phyloP scores from a whole-genome alignment of 2,113 vertebrate species.

The Oreochromis niloticus region DNA sequence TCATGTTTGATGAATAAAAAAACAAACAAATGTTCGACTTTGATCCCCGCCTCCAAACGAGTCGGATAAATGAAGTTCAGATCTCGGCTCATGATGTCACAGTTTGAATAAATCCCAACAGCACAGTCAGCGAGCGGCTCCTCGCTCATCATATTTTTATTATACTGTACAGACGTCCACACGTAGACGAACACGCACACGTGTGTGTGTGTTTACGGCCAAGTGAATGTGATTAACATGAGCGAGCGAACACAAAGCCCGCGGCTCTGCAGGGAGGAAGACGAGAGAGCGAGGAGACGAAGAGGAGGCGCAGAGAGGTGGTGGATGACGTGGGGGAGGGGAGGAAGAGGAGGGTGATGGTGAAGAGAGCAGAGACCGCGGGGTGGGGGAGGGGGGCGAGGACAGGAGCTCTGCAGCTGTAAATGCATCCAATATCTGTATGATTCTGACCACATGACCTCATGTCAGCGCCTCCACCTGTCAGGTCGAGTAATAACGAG shows the following conservation, averaged over 20 bases:
- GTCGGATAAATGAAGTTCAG: background rate
- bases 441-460: background rate
- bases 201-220: background rate
- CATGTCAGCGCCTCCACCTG: background rate
- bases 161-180: background rate
- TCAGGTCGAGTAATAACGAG: background rate
- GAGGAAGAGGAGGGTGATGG: background rate
- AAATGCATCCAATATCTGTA: background rate
- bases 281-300: background rate
- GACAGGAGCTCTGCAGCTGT: background rate
- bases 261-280: background rate
- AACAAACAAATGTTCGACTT: background rate
- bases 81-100: background rate
- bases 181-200: background rate
- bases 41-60: background rate
- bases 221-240: background rate
- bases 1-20: background rate
- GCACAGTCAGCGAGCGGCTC: background rate
- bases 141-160: background rate
- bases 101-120: background rate
- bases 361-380: background rate
- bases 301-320: background rate
- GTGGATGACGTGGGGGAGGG: background rate
- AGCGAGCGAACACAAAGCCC: background rate
- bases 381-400: slow-evolving; percentile 17